These are phyloP conservation scores for Capitella teleta DNA, from an alignment of 1,140 invertebrate species.

Conservation along the genomic window DNA sequence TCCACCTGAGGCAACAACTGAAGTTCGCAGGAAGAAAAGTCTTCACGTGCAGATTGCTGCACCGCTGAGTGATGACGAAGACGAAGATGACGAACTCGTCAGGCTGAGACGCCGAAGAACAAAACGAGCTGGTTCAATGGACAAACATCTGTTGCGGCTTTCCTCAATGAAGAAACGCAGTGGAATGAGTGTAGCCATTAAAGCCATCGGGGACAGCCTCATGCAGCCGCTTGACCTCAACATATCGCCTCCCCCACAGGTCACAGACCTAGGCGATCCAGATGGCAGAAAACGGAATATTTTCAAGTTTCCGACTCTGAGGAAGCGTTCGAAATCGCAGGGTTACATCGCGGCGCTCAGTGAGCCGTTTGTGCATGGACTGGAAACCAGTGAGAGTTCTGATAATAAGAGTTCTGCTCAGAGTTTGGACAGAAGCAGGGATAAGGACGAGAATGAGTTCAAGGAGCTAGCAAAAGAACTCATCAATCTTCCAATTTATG, in stretches of 20 bases:
- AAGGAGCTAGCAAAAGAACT: slow-evolving; percentile 34
- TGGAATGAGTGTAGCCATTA: slow-evolving; percentile 24
- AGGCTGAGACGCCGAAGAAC: slow-evolving; percentile 3
- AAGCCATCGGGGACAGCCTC: slow-evolving; percentile 32
- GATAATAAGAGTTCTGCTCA: no score
- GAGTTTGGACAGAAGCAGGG: neutral
- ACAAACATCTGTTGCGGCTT: slow-evolving; percentile 10
- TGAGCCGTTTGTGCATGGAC: no score
- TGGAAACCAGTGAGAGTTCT: neutral
- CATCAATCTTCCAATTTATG: slow-evolving; percentile 40
- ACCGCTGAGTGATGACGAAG: neutral
- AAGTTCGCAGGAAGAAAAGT: neutral
- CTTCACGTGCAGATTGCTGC: slow-evolving; percentile 11
- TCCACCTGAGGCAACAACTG: neutral
- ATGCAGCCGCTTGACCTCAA: slow-evolving; percentile 32
- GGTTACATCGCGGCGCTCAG: slow-evolving; percentile 6
- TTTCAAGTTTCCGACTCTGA: slow-evolving; percentile 10
- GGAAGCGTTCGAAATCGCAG: slow-evolving; percentile 12
- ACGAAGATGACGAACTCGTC: slow-evolving; percentile 12
- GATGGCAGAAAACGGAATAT: neutral
- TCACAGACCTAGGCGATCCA: neutral
- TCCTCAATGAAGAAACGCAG: neutral
- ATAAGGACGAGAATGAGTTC: slow-evolving; percentile 5
- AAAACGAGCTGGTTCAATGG: slow-evolving; percentile 11
- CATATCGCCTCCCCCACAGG: slow-evolving; percentile 14